A percentile compares a stretch with the other conserved stretches of the same genome.
phyloP scores from a whole-genome alignment of 2,888 invertebrate species.

The Cylindroiulus punctatus region DNA sequence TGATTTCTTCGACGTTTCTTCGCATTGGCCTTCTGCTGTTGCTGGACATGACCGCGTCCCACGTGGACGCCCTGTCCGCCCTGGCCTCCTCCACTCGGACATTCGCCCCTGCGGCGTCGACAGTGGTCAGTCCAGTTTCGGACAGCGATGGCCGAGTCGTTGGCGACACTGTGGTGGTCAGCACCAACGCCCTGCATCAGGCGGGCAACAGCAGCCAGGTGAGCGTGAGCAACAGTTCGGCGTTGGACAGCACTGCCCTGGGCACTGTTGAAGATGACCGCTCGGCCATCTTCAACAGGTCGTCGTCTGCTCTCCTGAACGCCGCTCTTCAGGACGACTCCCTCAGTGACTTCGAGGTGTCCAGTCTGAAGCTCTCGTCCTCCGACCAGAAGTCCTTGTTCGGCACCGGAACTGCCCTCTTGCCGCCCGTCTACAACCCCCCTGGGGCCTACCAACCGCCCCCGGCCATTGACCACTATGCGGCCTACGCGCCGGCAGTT shows the following conservation, averaged over 20 bases:
- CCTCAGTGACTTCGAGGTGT: slow-evolving; percentile 29
- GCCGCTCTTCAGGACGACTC: background rate
- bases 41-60: background rate
- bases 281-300: background rate
- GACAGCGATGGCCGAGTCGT: background rate
- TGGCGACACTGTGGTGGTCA: slow-evolving; percentile 19
- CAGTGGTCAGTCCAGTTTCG: background rate
- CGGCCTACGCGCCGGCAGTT: slow-evolving; percentile 5
- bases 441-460: slow-evolving; percentile 28
- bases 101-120: background rate
- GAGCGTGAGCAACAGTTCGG: background rate
- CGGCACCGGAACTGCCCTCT: background rate
- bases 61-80: background rate
- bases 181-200: background rate
- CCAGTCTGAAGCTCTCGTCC: slow-evolving; percentile 46
- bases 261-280: background rate
- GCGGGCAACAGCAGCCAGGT: background rate
- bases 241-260: background rate
- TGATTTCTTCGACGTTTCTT: background rate
- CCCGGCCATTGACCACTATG: slow-evolving; percentile 1
- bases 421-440: slow-evolving; percentile 3
- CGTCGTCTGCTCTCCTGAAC: background rate
- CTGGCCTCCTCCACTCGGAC: background rate
- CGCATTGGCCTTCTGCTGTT: background rate
- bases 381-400: background rate